phyloP scores from a whole-genome alignment of 1,140 invertebrate genomes.

The Drosophila guanche region DNA sequence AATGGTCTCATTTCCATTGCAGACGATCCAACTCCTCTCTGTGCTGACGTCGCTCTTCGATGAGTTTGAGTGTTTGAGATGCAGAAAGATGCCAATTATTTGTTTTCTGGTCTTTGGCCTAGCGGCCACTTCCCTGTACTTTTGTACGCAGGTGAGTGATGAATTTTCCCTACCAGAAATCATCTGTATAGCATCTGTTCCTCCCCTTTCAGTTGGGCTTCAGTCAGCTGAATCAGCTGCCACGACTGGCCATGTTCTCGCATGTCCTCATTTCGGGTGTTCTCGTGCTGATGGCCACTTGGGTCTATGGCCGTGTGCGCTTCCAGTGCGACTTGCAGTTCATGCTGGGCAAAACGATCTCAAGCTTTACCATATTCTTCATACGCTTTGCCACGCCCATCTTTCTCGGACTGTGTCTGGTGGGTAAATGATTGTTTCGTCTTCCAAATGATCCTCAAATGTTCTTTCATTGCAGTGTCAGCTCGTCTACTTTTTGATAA shows the following conservation, averaged over 20 bases:
- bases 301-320: slow-evolving; percentile 90
- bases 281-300: slow-evolving; percentile 88
- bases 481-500: slow-evolving; percentile 33
- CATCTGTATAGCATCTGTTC: neutral
- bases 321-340: slow-evolving; percentile 90
- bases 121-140: slow-evolving; percentile 60
- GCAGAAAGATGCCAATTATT: slow-evolving; percentile 50
- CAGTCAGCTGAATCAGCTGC: slow-evolving; percentile 53
- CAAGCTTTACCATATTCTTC: slow-evolving; percentile 72
- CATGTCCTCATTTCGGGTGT: slow-evolving; percentile 89
- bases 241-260: slow-evolving; percentile 89
- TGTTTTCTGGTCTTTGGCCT: slow-evolving; percentile 42
- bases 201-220: slow-evolving; percentile 58
- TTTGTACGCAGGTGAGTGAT: slow-evolving; percentile 68
- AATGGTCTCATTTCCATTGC: neutral
- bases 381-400: slow-evolving; percentile 75
- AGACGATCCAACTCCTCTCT: slow-evolving; percentile 73
- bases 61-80: slow-evolving; percentile 70
- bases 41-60: slow-evolving; percentile 75
- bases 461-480: slow-evolving; percentile 41
- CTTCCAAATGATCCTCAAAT: neutral
- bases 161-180: neutral
- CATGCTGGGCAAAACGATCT: slow-evolving; percentile 90
- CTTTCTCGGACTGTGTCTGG: slow-evolving; percentile 60
- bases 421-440: slow-evolving; percentile 11